Evolutionary conservation across 2,888 invertebrate genomes (phyloP).

Genomic region (Andrena bucephala): DNA sequence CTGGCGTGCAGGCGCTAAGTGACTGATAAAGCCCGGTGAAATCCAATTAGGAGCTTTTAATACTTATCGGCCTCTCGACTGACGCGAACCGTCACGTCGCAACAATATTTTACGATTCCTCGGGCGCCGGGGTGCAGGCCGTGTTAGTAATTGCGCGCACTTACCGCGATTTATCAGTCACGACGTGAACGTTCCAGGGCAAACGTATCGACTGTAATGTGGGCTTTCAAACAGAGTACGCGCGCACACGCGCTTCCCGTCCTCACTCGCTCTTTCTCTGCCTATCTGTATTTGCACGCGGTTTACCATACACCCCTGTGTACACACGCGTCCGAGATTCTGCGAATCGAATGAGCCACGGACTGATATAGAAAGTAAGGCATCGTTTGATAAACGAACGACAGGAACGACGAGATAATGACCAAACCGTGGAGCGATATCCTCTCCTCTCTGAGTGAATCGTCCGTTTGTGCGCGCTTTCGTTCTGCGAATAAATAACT

Average conservation of each 20-base stretch:
- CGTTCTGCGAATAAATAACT: slow-evolving; percentile 55
- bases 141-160: slow-evolving; percentile 64
- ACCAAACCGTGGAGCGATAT: slow-evolving; percentile 52
- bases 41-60: slow-evolving; percentile 79
- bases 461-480: slow-evolving; percentile 56
- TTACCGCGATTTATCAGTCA: slow-evolving; percentile 67
- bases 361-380: slow-evolving; percentile 58
- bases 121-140: slow-evolving; percentile 29
- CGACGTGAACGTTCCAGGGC: slow-evolving; percentile 57
- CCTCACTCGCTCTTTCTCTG: slow-evolving; percentile 7
- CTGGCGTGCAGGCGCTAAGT: slow-evolving; percentile 70
- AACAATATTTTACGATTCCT: slow-evolving; percentile 64
- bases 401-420: slow-evolving; percentile 68
- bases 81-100: slow-evolving; percentile 52
- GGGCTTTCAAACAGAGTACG: slow-evolving; percentile 44
- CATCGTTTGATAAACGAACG: slow-evolving; percentile 69
- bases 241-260: slow-evolving; percentile 17
- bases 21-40: slow-evolving; percentile 75
- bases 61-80: slow-evolving; percentile 69
- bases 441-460: slow-evolving; percentile 63
- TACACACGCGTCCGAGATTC: slow-evolving; percentile 46
- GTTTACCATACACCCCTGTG: neutral
- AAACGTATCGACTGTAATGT: slow-evolving; percentile 45
- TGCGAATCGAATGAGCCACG: slow-evolving; percentile 60
- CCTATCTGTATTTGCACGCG: neutral